Evolutionary conservation across 2,888 invertebrate genomes (phyloP).

Genomic region (Vanessa cardui): DNA sequence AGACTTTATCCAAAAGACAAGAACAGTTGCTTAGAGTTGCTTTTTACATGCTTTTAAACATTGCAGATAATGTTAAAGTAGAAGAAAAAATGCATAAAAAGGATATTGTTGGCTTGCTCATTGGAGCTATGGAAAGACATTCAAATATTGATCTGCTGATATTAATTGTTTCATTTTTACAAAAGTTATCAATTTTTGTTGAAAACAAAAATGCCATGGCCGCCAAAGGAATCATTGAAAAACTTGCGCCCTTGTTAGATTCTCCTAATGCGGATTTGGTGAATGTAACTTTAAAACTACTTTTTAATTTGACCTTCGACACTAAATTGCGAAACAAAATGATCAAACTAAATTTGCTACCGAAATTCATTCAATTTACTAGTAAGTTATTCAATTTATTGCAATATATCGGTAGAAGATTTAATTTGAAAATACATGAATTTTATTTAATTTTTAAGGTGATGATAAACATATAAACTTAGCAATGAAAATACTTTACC

Average conservation of each 20-base stretch:
- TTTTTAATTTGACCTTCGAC: conserved; percentile 98
- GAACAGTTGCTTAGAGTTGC: conserved; percentile 95
- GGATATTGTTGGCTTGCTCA: conserved; percentile 93
- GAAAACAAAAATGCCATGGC: conserved; percentile 98
- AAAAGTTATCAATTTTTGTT: conserved; percentile 96
- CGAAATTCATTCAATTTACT: conserved; percentile 94
- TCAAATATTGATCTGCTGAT: conserved; percentile 93
- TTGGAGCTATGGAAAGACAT: conserved; percentile 94
- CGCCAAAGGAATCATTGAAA: conserved; percentile 90
- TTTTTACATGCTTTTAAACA: conserved; percentile 95
- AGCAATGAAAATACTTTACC: conserved; percentile 93
- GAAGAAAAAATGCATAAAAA: conserved; percentile 99
- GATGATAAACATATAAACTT: conserved; percentile 90
- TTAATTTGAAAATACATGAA: no score
- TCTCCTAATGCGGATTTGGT: conserved; percentile 86
- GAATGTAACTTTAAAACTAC: conserved; percentile 92
- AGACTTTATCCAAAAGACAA: conserved; percentile 94
- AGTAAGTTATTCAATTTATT: conserved; percentile 77
- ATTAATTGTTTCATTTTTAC: conserved; percentile 95
- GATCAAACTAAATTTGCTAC: conserved; percentile 93
- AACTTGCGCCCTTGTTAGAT: conserved; percentile 90
- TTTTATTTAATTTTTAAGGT: conserved; percentile 70
- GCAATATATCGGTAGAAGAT: no score
- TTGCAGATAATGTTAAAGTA: conserved; percentile 96
- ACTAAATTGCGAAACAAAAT: conserved; percentile 92